Conservation (phyloP, 2,888 invertebrate species). For the Trachelus tabidus region DNA sequence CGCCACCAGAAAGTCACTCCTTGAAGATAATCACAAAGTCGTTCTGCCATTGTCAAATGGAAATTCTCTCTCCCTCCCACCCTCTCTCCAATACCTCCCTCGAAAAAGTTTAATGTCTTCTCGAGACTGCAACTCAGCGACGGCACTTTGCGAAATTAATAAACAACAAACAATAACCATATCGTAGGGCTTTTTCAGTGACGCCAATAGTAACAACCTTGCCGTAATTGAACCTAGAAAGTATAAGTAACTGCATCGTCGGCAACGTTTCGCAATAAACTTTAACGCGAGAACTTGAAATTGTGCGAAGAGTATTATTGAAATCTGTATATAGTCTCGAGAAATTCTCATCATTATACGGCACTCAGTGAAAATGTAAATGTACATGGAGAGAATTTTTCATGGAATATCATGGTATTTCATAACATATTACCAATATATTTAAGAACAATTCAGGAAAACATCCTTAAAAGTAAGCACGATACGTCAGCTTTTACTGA, state of each 20-base stretch:
- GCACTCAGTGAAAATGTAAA: no score
- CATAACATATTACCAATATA: no score
- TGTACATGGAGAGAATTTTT: no score
- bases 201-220: neutral
- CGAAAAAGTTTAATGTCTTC: neutral
- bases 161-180: neutral
- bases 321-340: neutral
- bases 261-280: neutral
- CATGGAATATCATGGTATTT: no score
- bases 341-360: neutral
- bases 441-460: no score
- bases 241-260: neutral
- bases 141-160: slow-evolving; percentile 1
- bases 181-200: neutral
- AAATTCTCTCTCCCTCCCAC: neutral
- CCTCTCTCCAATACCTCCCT: neutral
- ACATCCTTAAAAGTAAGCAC: no score
- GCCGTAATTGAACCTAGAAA: neutral
- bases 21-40: neutral
- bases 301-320: neutral
- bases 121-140: neutral
- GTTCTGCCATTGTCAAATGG: neutral
- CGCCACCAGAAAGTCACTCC: neutral
- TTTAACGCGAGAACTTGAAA: neutral
- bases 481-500: no score